A percentile compares a stretch with the other conserved stretches of the same genome.
Evolutionary conservation across 1,140 invertebrate genomes (phyloP).

Genomic region (Aphaenogaster rudis): DNA sequence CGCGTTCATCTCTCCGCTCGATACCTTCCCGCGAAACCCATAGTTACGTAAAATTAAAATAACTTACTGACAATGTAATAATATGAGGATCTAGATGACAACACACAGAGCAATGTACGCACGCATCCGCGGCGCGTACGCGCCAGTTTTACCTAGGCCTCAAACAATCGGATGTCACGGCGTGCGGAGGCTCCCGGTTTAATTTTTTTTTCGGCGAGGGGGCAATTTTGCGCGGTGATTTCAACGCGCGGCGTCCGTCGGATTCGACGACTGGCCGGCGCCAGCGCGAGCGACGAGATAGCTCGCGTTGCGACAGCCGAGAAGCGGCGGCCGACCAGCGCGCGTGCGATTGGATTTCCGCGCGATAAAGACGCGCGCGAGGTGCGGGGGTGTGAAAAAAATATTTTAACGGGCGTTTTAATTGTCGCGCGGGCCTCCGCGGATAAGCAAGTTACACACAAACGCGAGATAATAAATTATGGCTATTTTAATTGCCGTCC

Average conservation of each 20-base stretch:
- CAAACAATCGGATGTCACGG: not conserved
- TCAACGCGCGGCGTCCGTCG: slow-evolving; percentile 84
- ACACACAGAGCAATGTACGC: not conserved
- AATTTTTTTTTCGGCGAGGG: slow-evolving; percentile 20
- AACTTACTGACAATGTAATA: not conserved
- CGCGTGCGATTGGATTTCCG: slow-evolving; percentile 42
- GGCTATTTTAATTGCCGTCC: slow-evolving; percentile 74
- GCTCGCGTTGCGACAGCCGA: slow-evolving; percentile 36
- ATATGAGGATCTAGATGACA: not conserved
- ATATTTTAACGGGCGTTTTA: slow-evolving; percentile 64
- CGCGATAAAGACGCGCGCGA: slow-evolving; percentile 17
- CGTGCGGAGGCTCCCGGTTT: not conserved
- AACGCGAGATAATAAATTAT: slow-evolving; percentile 76
- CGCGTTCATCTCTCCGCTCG: too few relatives aligned
- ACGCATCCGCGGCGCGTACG: not conserved
- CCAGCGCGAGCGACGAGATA: slow-evolving; percentile 52
- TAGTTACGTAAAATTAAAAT: not conserved
- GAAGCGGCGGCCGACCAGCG: slow-evolving; percentile 39
- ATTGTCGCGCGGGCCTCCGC: slow-evolving; percentile 61
- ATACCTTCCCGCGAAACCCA: not conserved
- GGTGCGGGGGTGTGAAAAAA: not conserved
- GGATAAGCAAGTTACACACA: slow-evolving; percentile 72
- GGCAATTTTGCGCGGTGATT: slow-evolving; percentile 75
- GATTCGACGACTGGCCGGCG: slow-evolving; percentile 68
- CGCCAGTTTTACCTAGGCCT: not conserved